These are phyloP conservation scores for Gobio gobio DNA, from an alignment of 2,113 vertebrate genomes.

Conservation along the genomic window DNA sequence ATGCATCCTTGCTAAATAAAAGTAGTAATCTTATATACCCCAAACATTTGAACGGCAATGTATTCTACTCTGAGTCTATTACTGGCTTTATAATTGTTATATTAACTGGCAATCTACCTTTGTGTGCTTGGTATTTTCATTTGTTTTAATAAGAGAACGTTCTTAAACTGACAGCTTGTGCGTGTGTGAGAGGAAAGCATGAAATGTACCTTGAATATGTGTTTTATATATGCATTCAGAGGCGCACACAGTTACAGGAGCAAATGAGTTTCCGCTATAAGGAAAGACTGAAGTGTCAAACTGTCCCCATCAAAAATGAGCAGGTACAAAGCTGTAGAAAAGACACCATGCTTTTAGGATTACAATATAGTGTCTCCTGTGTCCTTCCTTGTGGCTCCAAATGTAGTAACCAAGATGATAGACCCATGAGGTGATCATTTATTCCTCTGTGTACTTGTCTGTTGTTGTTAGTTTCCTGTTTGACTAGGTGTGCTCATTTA, in stretches of 20 bases:
- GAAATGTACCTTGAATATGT: neutral
- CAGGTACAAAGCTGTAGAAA: constrained; percentile 65
- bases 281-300: constrained; percentile 76
- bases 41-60: neutral
- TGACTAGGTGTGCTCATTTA: neutral
- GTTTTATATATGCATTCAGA: constrained; percentile 60
- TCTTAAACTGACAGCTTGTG: neutral
- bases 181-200: neutral
- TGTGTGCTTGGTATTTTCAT: neutral
- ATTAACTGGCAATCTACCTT: neutral
- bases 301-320: constrained; percentile 67
- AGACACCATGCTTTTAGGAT: neutral
- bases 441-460: neutral
- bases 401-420: neutral
- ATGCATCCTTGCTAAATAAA: neutral
- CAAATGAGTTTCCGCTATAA: constrained; percentile 78
- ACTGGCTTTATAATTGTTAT: neutral
- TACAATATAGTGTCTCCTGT: neutral
- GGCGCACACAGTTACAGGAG: constrained; percentile 76
- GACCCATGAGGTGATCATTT: neutral
- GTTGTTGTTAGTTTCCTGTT: constrained; percentile 15
- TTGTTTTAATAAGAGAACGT: neutral
- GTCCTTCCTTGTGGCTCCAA: neutral
- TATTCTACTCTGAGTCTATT: neutral
- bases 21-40: neutral